A percentile compares a stretch with the other conserved stretches of the same genome.
Conservation (phyloP, 2,113 vertebrate species). For the Cyanocitta stelleri region DNA sequence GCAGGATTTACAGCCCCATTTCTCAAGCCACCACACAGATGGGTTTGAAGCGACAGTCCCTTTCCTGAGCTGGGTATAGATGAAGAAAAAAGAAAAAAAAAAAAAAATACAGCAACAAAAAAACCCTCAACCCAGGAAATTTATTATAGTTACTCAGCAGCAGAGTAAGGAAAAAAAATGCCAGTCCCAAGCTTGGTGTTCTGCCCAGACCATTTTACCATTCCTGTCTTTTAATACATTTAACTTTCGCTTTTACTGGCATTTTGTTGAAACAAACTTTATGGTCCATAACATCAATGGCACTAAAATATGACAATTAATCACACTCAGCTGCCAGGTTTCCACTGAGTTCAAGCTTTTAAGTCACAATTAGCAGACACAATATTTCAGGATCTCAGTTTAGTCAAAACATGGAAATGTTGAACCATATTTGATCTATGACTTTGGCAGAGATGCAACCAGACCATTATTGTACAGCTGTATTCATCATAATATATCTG, state of each 20-base stretch:
- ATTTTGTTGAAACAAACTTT: conserved; percentile 41
- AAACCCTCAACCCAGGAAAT: neutral
- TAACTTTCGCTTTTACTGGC: neutral
- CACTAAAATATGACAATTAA: conserved; percentile 11
- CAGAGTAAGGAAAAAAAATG: neutral
- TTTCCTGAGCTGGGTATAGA: neutral
- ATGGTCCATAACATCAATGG: neutral
- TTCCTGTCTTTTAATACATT: neutral
- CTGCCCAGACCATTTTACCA: neutral
- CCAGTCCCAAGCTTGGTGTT: neutral
- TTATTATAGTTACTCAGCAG: neutral
- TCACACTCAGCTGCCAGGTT: neutral
- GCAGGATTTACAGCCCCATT: neutral
- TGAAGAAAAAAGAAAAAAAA: neutral
- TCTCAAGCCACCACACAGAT: neutral
- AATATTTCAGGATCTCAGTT: conserved; percentile 14
- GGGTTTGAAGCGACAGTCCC: neutral
- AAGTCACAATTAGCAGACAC: conserved; percentile 38
- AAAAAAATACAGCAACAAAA: no score
- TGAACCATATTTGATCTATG: conserved; percentile 2
- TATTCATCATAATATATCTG: conserved; percentile 15
- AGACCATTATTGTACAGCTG: neutral
- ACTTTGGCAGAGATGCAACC: neutral
- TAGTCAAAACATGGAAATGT: neutral
- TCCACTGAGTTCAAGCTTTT: neutral